Conservation (phyloP, 2,113 vertebrate genomes). For the Sorex araneus region DNA sequence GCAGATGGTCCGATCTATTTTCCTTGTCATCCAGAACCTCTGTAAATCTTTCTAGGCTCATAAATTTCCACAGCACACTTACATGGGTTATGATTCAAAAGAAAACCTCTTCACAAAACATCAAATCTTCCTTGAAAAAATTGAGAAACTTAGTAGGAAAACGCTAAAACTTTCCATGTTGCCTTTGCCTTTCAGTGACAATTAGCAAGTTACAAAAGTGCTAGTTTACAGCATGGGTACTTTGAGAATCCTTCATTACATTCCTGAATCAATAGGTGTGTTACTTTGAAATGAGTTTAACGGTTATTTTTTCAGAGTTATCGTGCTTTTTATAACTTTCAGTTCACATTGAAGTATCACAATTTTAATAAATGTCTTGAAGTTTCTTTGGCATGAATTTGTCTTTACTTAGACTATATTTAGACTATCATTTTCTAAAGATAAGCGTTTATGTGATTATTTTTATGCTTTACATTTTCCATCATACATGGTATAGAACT, state of each 20-base stretch:
- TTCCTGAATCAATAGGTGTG: not conserved
- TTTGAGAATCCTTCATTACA: slow-evolving; percentile 16
- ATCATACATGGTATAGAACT: not conserved
- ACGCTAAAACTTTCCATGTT: not conserved
- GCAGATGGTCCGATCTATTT: not conserved
- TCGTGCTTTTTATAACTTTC: no score
- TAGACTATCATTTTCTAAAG: not conserved
- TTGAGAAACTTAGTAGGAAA: slow-evolving; percentile 40
- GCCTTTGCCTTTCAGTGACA: not conserved
- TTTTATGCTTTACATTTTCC: slow-evolving; percentile 41
- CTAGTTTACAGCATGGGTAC: not conserved
- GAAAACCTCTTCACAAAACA: not conserved
- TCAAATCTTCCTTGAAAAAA: not conserved
- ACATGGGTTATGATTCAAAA: not conserved
- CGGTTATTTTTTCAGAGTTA: not conserved
- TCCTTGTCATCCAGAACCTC: not conserved
- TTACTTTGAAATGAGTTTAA: not conserved
- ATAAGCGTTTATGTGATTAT: not conserved
- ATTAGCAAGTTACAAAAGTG: slow-evolving; percentile 73
- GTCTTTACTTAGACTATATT: not conserved
- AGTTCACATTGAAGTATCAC: slow-evolving; percentile 48
- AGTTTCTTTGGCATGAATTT: slow-evolving; percentile 2
- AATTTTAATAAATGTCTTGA: slow-evolving; percentile 24
- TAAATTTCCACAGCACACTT: not conserved
- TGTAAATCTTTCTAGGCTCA: not conserved